phyloP scores from a whole-genome alignment of 2,113 vertebrate genomes.

The Meriones unguiculatus region DNA sequence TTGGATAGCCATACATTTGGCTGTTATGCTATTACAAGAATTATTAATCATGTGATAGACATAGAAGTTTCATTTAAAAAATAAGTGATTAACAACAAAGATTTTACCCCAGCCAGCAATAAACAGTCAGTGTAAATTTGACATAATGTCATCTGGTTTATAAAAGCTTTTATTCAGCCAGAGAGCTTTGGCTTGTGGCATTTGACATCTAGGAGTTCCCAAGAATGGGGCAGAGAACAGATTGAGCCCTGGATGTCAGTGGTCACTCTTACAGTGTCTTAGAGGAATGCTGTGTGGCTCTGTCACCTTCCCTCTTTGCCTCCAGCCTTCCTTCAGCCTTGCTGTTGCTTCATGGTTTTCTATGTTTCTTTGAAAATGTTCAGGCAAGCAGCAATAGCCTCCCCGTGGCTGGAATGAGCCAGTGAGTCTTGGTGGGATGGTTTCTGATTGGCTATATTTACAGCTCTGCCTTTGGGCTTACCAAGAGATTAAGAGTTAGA shows the following conservation, averaged over 20 bases:
- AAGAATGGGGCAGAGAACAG: constrained; percentile 82
- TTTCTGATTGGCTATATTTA: not conserved
- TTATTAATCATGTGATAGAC: constrained; percentile 35
- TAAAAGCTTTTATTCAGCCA: constrained; percentile 80
- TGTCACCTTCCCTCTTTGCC: not conserved
- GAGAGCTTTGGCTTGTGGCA: constrained; percentile 75
- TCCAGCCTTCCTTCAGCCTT: not conserved
- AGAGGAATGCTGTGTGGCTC: constrained; percentile 1
- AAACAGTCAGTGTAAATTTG: constrained; percentile 32
- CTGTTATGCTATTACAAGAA: constrained; percentile 21
- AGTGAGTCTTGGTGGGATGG: not conserved
- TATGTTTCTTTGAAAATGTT: not conserved
- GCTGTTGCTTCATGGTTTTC: not conserved
- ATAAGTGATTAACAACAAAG: constrained; percentile 35
- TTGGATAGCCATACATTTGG: constrained; percentile 15
- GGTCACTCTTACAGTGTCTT: constrained; percentile 45
- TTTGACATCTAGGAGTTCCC: constrained; percentile 75
- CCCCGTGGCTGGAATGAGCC: not conserved
- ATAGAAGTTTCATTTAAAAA: constrained; percentile 52
- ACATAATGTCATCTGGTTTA: constrained; percentile 67
- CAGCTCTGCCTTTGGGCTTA: not conserved
- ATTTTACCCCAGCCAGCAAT: not conserved
- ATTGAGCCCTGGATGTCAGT: constrained; percentile 68
- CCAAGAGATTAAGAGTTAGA: not conserved
- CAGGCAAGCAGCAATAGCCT: not conserved